Percentiles rank a stretch among this genome's conserved stretches.
phyloP scores from a whole-genome alignment of 1,140 invertebrate genomes.

The Artemia franciscana region DNA sequence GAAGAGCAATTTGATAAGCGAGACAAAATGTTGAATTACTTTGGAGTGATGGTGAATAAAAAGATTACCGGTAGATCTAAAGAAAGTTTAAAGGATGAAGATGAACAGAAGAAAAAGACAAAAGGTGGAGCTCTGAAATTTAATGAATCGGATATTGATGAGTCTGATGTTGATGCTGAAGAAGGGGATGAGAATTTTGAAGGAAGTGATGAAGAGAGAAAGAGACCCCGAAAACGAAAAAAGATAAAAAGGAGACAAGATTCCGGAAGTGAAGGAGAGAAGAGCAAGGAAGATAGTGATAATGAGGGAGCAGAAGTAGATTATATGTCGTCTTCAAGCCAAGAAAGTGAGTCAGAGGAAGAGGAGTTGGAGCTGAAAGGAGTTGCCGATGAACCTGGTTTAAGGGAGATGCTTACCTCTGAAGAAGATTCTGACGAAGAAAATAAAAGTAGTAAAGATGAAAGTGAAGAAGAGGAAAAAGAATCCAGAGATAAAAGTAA shows the following conservation, averaged over 20 bases:
- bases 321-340: constrained; percentile 29
- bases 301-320: constrained; percentile 66
- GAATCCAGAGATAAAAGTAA: too few species aligned
- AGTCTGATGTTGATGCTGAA: constrained; percentile 9
- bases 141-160: not conserved
- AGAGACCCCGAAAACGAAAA: constrained; percentile 14
- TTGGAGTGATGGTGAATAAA: constrained; percentile 75
- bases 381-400: constrained; percentile 70
- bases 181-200: constrained; percentile 12
- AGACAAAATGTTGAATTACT: constrained; percentile 85
- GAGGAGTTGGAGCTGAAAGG: constrained; percentile 34
- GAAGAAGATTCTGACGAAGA: constrained; percentile 73
- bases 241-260: constrained; percentile 47
- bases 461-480: constrained; percentile 22
- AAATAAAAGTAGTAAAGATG: constrained; percentile 21
- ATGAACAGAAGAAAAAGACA: constrained; percentile 23
- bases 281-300: constrained; percentile 86
- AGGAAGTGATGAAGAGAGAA: constrained; percentile 4
- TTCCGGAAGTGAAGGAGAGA: too few species aligned
- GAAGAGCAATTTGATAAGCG: constrained; percentile 84
- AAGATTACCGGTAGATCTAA: constrained; percentile 56
- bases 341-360: constrained; percentile 46
- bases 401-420: constrained; percentile 60
- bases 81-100: constrained; percentile 38
- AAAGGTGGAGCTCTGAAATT: not conserved